Percentiles rank a stretch among this genome's conserved stretches.
phyloP scores from a whole-genome alignment of 1,140 invertebrate species.

The Drosophila pandora region DNA sequence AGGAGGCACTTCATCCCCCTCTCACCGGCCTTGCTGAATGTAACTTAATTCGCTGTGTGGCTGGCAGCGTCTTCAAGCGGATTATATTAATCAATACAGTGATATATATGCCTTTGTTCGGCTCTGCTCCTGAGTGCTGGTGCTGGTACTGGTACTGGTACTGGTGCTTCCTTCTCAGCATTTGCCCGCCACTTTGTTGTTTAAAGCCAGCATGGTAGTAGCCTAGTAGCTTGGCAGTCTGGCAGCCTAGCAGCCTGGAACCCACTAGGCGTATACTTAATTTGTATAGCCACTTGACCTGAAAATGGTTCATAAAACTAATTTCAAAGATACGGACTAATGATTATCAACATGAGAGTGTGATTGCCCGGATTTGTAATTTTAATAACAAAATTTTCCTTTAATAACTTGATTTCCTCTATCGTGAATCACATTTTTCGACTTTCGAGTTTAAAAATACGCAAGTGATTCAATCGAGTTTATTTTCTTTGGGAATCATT shows the following conservation, averaged over 20 bases:
- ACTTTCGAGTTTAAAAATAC: not conserved
- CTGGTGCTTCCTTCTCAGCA: slow-evolving; percentile 14
- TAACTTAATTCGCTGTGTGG: slow-evolving; percentile 71
- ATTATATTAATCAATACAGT: slow-evolving; percentile 83
- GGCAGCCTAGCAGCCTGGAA: slow-evolving; percentile 1
- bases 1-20: not conserved
- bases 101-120: slow-evolving; percentile 50
- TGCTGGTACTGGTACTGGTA: not conserved
- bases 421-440: not conserved
- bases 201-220: slow-evolving; percentile 22
- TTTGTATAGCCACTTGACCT: slow-evolving; percentile 17
- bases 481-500: not conserved
- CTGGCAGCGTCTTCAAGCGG: slow-evolving; percentile 77
- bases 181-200: slow-evolving; percentile 24
- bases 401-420: no score
- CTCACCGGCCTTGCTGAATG: slow-evolving; percentile 13
- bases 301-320: not conserved
- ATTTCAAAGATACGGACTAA: not conserved
- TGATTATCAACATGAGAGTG: not conserved
- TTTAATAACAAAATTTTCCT: not conserved
- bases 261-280: slow-evolving; percentile 76
- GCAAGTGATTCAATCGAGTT: not conserved
- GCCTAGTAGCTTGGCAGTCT: slow-evolving; percentile 16
- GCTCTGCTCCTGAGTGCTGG: slow-evolving; percentile 25
- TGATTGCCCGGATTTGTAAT: not conserved